A percentile compares a stretch with the other conserved stretches of the same genome.
Evolutionary conservation across 2,888 invertebrate genomes (phyloP).

Genomic region (Embidobia sp.): DNA sequence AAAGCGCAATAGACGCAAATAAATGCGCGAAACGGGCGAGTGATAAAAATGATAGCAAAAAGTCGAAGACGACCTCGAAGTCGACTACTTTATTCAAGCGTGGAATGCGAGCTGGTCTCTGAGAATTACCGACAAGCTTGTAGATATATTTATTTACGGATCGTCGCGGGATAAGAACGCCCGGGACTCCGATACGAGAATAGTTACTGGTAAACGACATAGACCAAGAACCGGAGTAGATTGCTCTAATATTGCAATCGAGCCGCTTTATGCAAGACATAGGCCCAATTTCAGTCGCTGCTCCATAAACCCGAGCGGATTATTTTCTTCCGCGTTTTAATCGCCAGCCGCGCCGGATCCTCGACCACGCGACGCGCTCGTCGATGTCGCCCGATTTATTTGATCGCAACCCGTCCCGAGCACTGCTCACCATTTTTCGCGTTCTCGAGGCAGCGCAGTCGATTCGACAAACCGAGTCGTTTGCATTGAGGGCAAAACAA

Average conservation of each 20-base stretch:
- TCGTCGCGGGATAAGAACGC: constrained; percentile 73
- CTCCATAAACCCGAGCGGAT: constrained; percentile 36
- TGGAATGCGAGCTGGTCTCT: constrained; percentile 65
- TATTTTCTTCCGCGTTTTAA: constrained; percentile 15
- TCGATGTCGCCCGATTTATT: too few species aligned
- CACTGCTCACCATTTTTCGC: too few species aligned
- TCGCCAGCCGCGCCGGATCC: too few species aligned
- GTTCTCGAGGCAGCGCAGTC: too few species aligned
- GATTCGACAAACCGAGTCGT: too few species aligned
- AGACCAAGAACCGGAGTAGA: constrained; percentile 70
- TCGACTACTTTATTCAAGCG: constrained; percentile 55
- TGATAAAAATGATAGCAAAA: constrained; percentile 60
- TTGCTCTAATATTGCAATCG: constrained; percentile 65
- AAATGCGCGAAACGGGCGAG: constrained; percentile 37
- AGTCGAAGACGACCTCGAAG: constrained; percentile 39
- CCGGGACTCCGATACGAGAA: constrained; percentile 79
- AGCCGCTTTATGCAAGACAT: constrained; percentile 56
- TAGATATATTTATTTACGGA: constrained; percentile 80
- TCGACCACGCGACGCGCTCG: too few species aligned
- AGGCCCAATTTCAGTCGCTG: constrained; percentile 52
- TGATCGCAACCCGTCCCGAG: too few species aligned
- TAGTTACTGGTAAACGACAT: constrained; percentile 78
- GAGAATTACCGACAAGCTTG: constrained; percentile 72
- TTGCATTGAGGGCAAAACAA: too few species aligned
- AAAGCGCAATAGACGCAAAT: constrained; percentile 52